A percentile compares a stretch with the other conserved stretches of the same genome.
phyloP scores from a whole-genome alignment of 2,888 invertebrate genomes.

The Dasypolia templi region DNA sequence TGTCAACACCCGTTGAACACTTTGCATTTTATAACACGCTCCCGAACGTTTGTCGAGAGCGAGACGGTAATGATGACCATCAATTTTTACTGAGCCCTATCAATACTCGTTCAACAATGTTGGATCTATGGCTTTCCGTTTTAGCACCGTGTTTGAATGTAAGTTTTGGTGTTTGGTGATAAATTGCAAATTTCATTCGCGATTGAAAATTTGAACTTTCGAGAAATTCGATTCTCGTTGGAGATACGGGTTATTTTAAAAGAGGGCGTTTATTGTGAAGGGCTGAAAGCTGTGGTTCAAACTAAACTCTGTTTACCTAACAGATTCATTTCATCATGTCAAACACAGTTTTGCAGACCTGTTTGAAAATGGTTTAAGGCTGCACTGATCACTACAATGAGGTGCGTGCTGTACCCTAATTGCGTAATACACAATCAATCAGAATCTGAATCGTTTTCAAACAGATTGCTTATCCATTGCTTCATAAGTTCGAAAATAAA shows the following conservation, averaged over 20 bases:
- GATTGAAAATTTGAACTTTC: not conserved
- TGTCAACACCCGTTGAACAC: slow-evolving; percentile 86
- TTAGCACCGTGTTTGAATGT: slow-evolving; percentile 36
- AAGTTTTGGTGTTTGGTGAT: slow-evolving; percentile 29
- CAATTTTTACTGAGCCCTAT: slow-evolving; percentile 77
- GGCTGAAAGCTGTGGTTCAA: not conserved
- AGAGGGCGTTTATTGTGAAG: not conserved
- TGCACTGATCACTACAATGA: not conserved
- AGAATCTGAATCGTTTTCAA: too few species aligned
- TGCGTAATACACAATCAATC: too few species aligned
- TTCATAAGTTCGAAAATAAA: too few species aligned
- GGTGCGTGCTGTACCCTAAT: too few species aligned
- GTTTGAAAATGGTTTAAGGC: too few species aligned
- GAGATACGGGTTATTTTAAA: not conserved
- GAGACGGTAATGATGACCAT: slow-evolving; percentile 82
- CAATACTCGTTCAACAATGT: slow-evolving; percentile 59
- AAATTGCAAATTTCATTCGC: not conserved
- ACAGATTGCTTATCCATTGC: too few species aligned
- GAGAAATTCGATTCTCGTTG: not conserved
- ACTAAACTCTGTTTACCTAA: not conserved
- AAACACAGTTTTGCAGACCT: too few species aligned
- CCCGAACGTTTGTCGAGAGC: slow-evolving; percentile 78
- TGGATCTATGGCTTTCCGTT: slow-evolving; percentile 54
- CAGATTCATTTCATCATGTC: too few species aligned
- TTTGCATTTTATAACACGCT: slow-evolving; percentile 85